These are phyloP conservation scores for Octodonta nipae DNA, from an alignment of 2,888 invertebrate genomes.

Conservation along the genomic window DNA sequence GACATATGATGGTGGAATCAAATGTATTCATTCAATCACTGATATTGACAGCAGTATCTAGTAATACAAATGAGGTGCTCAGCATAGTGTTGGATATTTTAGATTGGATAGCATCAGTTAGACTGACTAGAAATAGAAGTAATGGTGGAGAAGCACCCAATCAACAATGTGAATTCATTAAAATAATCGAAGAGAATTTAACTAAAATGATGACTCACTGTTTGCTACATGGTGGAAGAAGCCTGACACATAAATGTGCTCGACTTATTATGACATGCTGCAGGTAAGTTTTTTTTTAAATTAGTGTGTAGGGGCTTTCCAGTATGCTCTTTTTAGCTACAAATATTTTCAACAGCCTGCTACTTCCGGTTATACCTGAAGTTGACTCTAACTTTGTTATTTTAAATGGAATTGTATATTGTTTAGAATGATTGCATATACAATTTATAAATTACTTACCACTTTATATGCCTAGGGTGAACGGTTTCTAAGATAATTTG, in stretches of 20 bases:
- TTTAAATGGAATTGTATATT: no score
- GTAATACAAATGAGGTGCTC: constrained; percentile 41
- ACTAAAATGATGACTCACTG: constrained; percentile 56
- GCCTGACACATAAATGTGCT: constrained; percentile 71
- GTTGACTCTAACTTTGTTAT: no score
- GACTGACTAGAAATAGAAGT: constrained; percentile 66
- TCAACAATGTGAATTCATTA: constrained; percentile 50
- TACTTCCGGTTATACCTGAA: no score
- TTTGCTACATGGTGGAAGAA: constrained; percentile 59
- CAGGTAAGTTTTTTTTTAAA: constrained; percentile 67
- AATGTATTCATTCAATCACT: constrained; percentile 52
- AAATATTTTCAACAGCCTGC: no score
- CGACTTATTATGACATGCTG: constrained; percentile 64
- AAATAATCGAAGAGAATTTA: constrained; percentile 51
- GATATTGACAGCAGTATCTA: constrained; percentile 24
- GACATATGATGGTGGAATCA: constrained; percentile 75
- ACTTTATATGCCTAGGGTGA: no score
- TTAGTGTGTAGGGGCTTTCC: no score
- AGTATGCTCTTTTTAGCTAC: no score
- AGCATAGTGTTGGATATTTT: constrained; percentile 68
- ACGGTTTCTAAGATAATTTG: no score
- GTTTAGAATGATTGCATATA: no score
- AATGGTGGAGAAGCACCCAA: constrained; percentile 50
- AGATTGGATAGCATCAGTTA: constrained; percentile 72
- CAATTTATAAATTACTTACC: no score